These are phyloP conservation scores for Nymphicus hollandicus DNA, from an alignment of 2,113 vertebrate genomes.

Conservation along the genomic window DNA sequence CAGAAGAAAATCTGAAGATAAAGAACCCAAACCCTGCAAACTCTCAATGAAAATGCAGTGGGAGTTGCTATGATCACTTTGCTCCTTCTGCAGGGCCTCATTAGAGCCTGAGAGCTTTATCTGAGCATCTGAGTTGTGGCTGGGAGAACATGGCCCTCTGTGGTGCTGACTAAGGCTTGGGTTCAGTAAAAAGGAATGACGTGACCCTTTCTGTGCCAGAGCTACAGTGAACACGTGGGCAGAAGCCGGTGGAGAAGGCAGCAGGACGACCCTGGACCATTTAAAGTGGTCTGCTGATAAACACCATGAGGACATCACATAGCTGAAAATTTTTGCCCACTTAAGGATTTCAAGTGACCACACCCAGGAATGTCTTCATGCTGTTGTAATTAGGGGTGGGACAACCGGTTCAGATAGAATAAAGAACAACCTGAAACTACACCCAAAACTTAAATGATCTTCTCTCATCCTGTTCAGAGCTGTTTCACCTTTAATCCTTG, in stretches of 20 bases:
- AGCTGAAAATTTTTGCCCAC: slow-evolving; percentile 40
- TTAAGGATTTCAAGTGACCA: slow-evolving; percentile 31
- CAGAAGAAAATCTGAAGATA: neutral
- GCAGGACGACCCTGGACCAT: neutral
- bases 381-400: slow-evolving; percentile 45
- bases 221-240: neutral
- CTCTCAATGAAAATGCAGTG: neutral
- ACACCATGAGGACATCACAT: neutral
- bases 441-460: slow-evolving; percentile 37
- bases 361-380: slow-evolving; percentile 54
- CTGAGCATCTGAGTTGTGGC: neutral
- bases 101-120: neutral
- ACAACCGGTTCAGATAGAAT: slow-evolving; percentile 55
- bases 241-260: neutral
- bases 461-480: slow-evolving; percentile 10
- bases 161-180: neutral
- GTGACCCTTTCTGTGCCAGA: neutral
- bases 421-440: slow-evolving; percentile 58
- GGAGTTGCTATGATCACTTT: neutral
- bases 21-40: neutral
- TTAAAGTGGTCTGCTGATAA: neutral
- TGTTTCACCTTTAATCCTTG: neutral
- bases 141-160: neutral
- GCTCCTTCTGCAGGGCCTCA: neutral
- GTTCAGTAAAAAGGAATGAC: neutral